A percentile compares a stretch with the other conserved stretches of the same genome.
phyloP scores from a whole-genome alignment of 2,888 invertebrate species.

The Melanostoma mellinum region DNA sequence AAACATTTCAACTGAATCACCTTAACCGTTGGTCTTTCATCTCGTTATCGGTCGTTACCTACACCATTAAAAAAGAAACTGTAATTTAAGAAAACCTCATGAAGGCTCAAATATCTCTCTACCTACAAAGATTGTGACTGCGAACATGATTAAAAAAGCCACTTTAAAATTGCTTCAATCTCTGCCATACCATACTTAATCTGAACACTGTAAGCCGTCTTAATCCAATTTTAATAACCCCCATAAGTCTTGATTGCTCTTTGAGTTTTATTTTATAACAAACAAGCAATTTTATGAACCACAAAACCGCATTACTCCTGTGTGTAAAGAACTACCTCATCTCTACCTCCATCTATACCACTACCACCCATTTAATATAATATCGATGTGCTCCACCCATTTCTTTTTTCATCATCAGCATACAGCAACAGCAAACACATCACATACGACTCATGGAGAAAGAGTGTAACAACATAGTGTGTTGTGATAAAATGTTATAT shows the following conservation, averaged over 20 bases:
- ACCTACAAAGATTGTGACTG: background rate
- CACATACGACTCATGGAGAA: constrained; percentile 11
- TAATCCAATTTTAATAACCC: constrained; percentile 72
- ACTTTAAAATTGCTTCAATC: constrained; percentile 1
- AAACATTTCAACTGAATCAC: no score
- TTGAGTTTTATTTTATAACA: constrained; percentile 40
- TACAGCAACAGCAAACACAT: constrained; percentile 10
- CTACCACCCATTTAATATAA: constrained; percentile 56
- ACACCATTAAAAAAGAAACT: no score
- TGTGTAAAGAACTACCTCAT: constrained; percentile 22
- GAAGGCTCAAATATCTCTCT: background rate
- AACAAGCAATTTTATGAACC: constrained; percentile 70
- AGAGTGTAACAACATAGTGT: background rate
- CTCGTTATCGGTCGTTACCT: no score
- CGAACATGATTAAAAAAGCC: constrained; percentile 23
- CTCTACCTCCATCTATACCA: constrained; percentile 45
- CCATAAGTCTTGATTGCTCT: constrained; percentile 50
- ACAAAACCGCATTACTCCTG: constrained; percentile 58
- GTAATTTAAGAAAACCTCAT: background rate
- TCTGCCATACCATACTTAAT: constrained; percentile 34
- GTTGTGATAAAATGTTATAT: constrained; percentile 63
- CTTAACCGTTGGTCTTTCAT: no score
- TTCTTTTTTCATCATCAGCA: constrained; percentile 4
- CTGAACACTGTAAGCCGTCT: constrained; percentile 37
- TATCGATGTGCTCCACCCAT: constrained; percentile 61